Conservation (phyloP, 2,888 invertebrate genomes). For the Helicoverpa assulta region DNA sequence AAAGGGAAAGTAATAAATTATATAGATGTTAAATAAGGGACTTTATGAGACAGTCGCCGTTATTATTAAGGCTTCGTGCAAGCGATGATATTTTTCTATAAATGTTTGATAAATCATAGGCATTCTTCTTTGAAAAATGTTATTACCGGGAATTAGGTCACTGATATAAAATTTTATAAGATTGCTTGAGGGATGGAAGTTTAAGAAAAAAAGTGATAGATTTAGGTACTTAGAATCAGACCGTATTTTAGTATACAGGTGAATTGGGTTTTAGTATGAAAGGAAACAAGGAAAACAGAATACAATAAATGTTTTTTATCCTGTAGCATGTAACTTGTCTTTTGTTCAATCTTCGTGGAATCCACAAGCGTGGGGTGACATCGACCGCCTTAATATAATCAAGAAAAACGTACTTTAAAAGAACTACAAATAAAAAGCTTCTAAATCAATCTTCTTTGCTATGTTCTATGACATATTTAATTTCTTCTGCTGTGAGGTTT, state of each 20-base stretch:
- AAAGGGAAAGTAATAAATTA: conserved; percentile 58
- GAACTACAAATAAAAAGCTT: background rate
- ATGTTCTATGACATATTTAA: conserved; percentile 77
- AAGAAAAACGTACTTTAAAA: background rate
- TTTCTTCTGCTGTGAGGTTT: conserved; percentile 76
- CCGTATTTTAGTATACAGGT: too few species aligned
- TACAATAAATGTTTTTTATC: too few species aligned
- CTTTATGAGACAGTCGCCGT: conserved; percentile 51
- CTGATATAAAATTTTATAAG: background rate
- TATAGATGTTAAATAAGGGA: conserved; percentile 55
- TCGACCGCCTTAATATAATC: background rate
- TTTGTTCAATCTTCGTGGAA: background rate
- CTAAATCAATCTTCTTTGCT: conserved; percentile 78
- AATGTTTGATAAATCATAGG: conserved; percentile 27
- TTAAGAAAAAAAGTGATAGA: too few species aligned
- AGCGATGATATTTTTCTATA: conserved; percentile 21
- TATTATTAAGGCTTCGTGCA: conserved; percentile 37
- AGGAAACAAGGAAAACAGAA: too few species aligned
- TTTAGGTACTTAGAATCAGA: too few species aligned
- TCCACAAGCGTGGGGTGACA: background rate
- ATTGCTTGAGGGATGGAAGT: background rate
- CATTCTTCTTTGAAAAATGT: conserved; percentile 17
- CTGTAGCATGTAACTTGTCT: background rate
- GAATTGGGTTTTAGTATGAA: too few species aligned
- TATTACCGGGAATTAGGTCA: background rate